Evolutionary conservation across 2,888 invertebrate genomes (phyloP), one percentile per base, ranked within the genome.

Genomic region (Parascotia fuliginaria): DNA sequence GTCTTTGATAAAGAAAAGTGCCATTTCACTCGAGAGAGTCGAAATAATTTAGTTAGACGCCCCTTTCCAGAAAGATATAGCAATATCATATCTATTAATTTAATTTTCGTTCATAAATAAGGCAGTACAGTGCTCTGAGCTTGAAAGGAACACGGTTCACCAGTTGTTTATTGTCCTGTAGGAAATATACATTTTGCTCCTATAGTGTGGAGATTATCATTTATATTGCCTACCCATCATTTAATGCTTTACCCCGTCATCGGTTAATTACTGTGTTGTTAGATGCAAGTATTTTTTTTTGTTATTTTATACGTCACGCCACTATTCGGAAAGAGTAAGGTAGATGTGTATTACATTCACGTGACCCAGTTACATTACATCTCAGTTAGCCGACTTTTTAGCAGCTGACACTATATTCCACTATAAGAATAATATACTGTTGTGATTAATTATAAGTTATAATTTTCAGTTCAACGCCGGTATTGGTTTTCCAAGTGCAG

Each of bases 391-490:
- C n/a, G n/a, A n/a, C n/a, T n/a, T n/a, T n/a, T n/a, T n/a, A n/a
- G n/a, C n/a, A n/a, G n/a, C n/a, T n/a, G n/a, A n/a, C n/a, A n/a
- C 19, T 19, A 19, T 19, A 19, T 19, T 19, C n/a, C n/a, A n/a
- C n/a, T n/a, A n/a, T n/a, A n/a, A 19, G 19, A 19, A 19, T 19
- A 19, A 24, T 24, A 19, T 24, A 24, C 19, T 5, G 5, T 2
- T 19, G 5, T 19, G 2, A 19, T 19, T 24, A 3, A 24, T 24
- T 6, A 24, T 24, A 6, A 4, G 0, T 13, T 0, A 4, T 16
- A 2, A 1, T 14, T 85, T 82, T n/a, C 80, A 92, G 92, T 78
- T 90, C 36, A 91, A 91, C 60, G 77, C 73, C 0, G 92, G 92
- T 0, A 42, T 92, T 0, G 88, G 83, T 0, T 84, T 89, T 0